These are phyloP conservation scores for Cossypha polioptera DNA, from an alignment of 2,797 vertebrate genomes.

Conservation along the genomic window DNA sequence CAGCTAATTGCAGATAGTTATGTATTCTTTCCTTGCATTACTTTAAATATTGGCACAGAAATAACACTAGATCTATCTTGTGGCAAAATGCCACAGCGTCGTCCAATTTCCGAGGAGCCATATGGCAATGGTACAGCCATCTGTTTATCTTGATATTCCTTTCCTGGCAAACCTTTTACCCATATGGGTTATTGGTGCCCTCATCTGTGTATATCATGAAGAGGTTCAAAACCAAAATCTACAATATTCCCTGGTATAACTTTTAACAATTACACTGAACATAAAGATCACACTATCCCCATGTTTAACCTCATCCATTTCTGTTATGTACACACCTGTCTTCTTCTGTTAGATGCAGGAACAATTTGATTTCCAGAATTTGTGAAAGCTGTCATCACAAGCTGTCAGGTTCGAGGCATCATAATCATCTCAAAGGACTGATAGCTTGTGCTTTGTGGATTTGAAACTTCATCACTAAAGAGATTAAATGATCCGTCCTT, in stretches of 20 bases:
- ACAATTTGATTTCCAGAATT: constrained; percentile 60
- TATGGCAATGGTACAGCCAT: constrained; percentile 74
- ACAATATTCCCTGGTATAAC: constrained; percentile 45
- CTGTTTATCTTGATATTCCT: constrained; percentile 75
- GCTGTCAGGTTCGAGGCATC: constrained; percentile 59
- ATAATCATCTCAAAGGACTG: constrained; percentile 71
- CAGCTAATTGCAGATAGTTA: constrained; percentile 42
- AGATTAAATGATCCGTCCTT: constrained; percentile 73
- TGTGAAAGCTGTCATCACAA: constrained; percentile 68
- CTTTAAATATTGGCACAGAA: constrained; percentile 64
- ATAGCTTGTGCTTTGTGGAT: constrained; percentile 63
- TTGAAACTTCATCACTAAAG: constrained; percentile 71
- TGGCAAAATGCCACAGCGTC: constrained; percentile 63
- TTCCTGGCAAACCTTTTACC: constrained; percentile 73
- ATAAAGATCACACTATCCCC: constrained; percentile 53
- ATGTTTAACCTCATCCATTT: constrained; percentile 48
- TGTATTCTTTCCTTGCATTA: constrained; percentile 40
- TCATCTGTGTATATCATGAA: constrained; percentile 70
- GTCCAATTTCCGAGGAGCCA: constrained; percentile 66
- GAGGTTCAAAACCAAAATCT: constrained; percentile 54
- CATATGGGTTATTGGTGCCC: constrained; percentile 75
- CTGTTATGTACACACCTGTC: constrained; percentile 52
- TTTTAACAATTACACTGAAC: constrained; percentile 59
- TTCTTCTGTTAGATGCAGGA: constrained; percentile 46
- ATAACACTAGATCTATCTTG: constrained; percentile 60